Evolutionary conservation across 2,797 vertebrate species (phyloP).

Genomic region (Scyliorhinus canicula): DNA sequence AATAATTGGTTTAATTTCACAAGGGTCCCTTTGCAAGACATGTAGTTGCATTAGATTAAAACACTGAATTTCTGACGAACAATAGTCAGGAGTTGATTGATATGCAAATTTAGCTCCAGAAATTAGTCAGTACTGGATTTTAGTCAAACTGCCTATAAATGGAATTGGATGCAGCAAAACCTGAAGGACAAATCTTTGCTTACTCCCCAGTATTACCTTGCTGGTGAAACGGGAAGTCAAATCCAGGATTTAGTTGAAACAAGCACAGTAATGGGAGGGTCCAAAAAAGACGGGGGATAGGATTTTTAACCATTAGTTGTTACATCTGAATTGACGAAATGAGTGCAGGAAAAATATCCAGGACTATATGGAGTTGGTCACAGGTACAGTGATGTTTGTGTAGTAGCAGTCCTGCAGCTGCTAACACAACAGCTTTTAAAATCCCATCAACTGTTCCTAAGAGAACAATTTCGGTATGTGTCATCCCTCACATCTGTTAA

Average conservation of each 20-base stretch:
- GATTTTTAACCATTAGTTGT: background rate
- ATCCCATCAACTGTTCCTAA: constrained; percentile 42
- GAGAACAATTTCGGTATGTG: constrained; percentile 41
- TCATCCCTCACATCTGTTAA: constrained; percentile 34
- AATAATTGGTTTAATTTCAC: background rate
- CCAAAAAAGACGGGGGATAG: background rate
- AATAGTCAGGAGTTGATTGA: background rate
- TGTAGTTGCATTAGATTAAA: background rate
- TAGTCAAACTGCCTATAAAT: background rate
- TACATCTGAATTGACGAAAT: background rate
- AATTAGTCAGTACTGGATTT: no score
- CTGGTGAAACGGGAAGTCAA: background rate
- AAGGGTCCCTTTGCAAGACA: background rate
- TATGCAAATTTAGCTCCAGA: background rate
- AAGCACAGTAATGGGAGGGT: no score
- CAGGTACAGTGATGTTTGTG: constrained; percentile 48
- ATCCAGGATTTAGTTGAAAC: background rate
- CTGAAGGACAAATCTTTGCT: background rate
- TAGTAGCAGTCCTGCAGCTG: constrained; percentile 50
- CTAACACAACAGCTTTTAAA: constrained; percentile 50
- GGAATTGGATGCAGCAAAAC: background rate
- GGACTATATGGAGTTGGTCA: constrained; percentile 39
- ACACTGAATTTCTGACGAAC: background rate
- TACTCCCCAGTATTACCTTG: background rate
- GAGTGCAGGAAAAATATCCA: background rate